phyloP scores from a whole-genome alignment of 1,140 invertebrate species.

The Drosophila rufa region DNA sequence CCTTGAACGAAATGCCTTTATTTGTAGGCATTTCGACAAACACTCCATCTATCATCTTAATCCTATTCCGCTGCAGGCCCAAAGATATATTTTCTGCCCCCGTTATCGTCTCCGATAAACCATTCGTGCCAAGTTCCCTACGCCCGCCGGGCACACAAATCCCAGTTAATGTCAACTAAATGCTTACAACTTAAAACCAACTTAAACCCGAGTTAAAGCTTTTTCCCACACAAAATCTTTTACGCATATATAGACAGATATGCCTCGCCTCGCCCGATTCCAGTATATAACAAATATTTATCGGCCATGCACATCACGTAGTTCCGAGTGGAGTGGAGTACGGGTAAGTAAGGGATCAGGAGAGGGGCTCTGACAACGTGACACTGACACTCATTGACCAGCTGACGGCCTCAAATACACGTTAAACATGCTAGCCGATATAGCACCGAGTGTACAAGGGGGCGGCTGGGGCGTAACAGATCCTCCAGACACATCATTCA shows the following conservation, averaged over 20 bases:
- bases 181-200: constrained; percentile 82
- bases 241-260: constrained; percentile 35
- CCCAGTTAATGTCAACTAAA: constrained; percentile 78
- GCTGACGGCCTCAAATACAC: constrained; percentile 62
- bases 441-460: background rate
- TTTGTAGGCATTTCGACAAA: background rate
- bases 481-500: constrained; percentile 57
- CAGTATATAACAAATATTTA: constrained; percentile 73
- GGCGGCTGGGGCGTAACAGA: constrained; percentile 18
- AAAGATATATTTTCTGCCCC: constrained; percentile 24
- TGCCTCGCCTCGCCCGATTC: constrained; percentile 21
- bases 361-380: constrained; percentile 53
- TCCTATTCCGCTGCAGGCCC: constrained; percentile 7
- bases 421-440: constrained; percentile 66
- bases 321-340: constrained; percentile 19
- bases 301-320: constrained; percentile 71
- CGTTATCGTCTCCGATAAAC: constrained; percentile 40
- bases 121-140: constrained; percentile 27
- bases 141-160: constrained; percentile 49
- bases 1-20: background rate
- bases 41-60: constrained; percentile 40
- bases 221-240: constrained; percentile 32
- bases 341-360: constrained; percentile 10
- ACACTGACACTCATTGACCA: constrained; percentile 75
- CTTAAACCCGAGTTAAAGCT: constrained; percentile 71